phyloP scores from a whole-genome alignment of 30 jellyfish, hydroid and myxozoan species.

The Mastigias papua region DNA sequence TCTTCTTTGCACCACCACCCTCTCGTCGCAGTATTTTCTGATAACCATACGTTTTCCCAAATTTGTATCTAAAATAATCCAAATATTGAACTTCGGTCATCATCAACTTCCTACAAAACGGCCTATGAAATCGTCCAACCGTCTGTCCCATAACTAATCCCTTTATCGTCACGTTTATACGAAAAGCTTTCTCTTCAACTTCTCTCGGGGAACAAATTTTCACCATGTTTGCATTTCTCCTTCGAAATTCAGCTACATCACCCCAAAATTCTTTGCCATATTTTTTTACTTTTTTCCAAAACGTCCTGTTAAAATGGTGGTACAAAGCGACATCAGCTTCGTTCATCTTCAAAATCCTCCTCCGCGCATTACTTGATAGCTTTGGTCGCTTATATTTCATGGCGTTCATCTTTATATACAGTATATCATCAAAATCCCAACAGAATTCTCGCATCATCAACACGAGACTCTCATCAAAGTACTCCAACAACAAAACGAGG shows the following conservation, averaged over 20 bases:
- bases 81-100: slow-evolving; percentile 85
- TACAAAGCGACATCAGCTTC: slow-evolving; percentile 84
- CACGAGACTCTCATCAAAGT: slow-evolving; percentile 96
- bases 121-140: slow-evolving; percentile 86
- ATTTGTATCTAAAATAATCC: slow-evolving; percentile 83
- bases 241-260: slow-evolving; percentile 78
- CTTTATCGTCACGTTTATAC: slow-evolving; percentile 75
- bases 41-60: slow-evolving; percentile 79
- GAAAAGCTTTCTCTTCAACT: slow-evolving; percentile 78
- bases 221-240: slow-evolving; percentile 66
- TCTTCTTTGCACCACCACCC: slow-evolving; percentile 55
- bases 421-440: slow-evolving; percentile 90
- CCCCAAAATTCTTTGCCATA: slow-evolving; percentile 88
- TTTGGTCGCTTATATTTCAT: slow-evolving; percentile 63
- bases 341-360: slow-evolving; percentile 80
- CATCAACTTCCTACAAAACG: slow-evolving; percentile 82
- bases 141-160: slow-evolving; percentile 70
- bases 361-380: slow-evolving; percentile 24
- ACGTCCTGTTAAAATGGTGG: slow-evolving; percentile 81
- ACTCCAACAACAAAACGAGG: slow-evolving; percentile 87
- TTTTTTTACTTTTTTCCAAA: slow-evolving; percentile 77
- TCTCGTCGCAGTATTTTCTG: slow-evolving; percentile 80
- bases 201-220: slow-evolving; percentile 83
- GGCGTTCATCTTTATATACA: slow-evolving; percentile 90
- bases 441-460: slow-evolving; percentile 84